Percentiles rank a stretch among this genome's conserved stretches.
Evolutionary conservation across 2,888 invertebrate species (phyloP).

Genomic region (Uloborus plumipes): DNA sequence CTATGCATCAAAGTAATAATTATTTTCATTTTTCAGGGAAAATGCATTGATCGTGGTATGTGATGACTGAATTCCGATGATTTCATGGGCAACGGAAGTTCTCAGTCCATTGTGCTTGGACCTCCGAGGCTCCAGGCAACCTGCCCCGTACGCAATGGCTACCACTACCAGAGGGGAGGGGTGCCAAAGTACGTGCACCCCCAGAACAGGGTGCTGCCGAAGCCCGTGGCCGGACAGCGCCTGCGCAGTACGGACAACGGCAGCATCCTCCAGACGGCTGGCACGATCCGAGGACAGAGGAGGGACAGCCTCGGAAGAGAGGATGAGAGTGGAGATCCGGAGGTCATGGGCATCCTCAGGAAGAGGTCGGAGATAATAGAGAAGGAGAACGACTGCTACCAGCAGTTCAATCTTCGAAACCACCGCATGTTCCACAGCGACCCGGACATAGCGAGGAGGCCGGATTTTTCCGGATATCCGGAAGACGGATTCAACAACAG

Average conservation of each 20-base stretch:
- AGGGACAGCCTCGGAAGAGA: constrained; percentile 9
- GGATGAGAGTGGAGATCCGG: constrained; percentile 18
- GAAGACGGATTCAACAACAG: constrained; percentile 12
- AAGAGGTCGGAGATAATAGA: constrained; percentile 36
- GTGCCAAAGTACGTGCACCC: constrained; percentile 51
- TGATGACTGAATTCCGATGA: constrained; percentile 7
- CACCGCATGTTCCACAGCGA: constrained; percentile 55
- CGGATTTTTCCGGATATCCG: background rate
- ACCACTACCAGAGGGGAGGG: background rate
- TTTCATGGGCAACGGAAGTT: constrained; percentile 59
- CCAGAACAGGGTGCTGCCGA: constrained; percentile 51
- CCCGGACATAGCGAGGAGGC: constrained; percentile 39
- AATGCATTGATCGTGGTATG: background rate
- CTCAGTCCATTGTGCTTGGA: constrained; percentile 49
- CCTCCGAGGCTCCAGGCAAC: constrained; percentile 21
- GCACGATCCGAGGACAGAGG: constrained; percentile 43
- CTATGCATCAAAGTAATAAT: background rate
- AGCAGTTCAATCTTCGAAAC: constrained; percentile 35
- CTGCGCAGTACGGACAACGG: constrained; percentile 59
- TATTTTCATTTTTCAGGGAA: background rate
- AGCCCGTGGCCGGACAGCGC: constrained; percentile 41
- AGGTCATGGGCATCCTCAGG: constrained; percentile 35
- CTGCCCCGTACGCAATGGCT: constrained; percentile 1
- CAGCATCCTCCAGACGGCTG: constrained; percentile 44
- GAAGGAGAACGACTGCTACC: constrained; percentile 44